A percentile compares a stretch with the other conserved stretches of the same genome.
Conservation (phyloP, 2,113 vertebrate species). For the Centropristis striata region DNA sequence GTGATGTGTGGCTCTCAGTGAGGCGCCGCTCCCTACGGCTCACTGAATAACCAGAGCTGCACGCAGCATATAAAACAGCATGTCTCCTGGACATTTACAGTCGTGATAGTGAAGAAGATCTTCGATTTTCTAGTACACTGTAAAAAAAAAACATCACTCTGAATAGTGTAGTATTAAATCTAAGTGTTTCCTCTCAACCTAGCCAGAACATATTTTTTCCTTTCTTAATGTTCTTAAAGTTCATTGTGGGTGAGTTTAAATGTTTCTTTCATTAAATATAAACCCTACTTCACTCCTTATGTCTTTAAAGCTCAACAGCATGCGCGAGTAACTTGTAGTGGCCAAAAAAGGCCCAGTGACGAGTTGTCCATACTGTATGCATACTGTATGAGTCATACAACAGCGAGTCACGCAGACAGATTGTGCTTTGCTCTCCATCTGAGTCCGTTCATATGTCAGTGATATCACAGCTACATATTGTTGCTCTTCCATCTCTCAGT, state of each 20-base stretch:
- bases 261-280: not conserved
- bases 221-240: not conserved
- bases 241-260: not conserved
- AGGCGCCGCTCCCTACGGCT: slow-evolving; percentile 39
- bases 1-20: slow-evolving; percentile 40
- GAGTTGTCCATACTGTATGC: slow-evolving; percentile 51
- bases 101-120: not conserved
- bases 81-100: slow-evolving; percentile 33
- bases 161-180: not conserved
- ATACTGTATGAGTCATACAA: slow-evolving; percentile 69
- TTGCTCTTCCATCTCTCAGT: slow-evolving; percentile 31
- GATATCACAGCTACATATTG: slow-evolving; percentile 59
- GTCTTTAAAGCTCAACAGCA: slow-evolving; percentile 37
- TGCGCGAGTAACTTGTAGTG: slow-evolving; percentile 26
- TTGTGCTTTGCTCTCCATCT: slow-evolving; percentile 69
- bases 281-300: not conserved
- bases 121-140: not conserved
- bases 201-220: not conserved
- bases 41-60: slow-evolving; percentile 26
- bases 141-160: not conserved
- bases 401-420: slow-evolving; percentile 66
- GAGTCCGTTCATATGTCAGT: slow-evolving; percentile 71
- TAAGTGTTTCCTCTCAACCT: not conserved
- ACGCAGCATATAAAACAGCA: slow-evolving; percentile 34
- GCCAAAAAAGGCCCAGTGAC: slow-evolving; percentile 27